phyloP scores from a whole-genome alignment of 23 tunicate species.

The Halocynthia roretzi region DNA sequence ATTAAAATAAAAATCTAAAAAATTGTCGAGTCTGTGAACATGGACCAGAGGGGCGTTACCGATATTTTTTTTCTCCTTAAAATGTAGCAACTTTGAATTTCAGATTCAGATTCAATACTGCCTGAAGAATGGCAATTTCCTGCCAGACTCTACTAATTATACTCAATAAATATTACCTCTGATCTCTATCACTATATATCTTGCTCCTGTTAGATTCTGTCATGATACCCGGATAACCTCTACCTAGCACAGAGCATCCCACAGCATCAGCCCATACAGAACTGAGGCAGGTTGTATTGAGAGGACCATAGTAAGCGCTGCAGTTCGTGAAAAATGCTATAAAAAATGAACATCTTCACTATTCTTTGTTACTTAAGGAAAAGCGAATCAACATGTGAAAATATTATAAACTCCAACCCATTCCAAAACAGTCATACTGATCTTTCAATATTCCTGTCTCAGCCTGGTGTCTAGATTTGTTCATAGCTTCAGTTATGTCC shows the following conservation, averaged over 20 bases:
- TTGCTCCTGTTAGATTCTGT: background rate
- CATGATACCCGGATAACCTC: constrained; percentile 6
- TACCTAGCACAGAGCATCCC: background rate
- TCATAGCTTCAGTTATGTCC: constrained; percentile 16
- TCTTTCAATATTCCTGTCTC: background rate
- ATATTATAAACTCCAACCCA: background rate
- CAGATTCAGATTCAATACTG: too few relatives aligned
- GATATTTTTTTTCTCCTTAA: too few relatives aligned
- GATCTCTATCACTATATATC: background rate
- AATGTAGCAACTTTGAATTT: too few relatives aligned
- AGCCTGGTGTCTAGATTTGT: constrained; percentile 10
- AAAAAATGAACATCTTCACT: background rate
- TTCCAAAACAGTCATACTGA: constrained; percentile 19
- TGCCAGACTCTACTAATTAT: too few relatives aligned
- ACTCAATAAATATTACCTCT: background rate
- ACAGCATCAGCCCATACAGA: constrained; percentile 9
- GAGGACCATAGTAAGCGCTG: constrained; percentile 11
- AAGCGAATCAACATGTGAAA: background rate
- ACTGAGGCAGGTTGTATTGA: background rate
- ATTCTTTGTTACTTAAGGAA: background rate
- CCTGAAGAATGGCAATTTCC: too few relatives aligned
- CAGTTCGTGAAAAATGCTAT: constrained; percentile 4
- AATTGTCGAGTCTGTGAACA: too few relatives aligned
- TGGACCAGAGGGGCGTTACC: too few relatives aligned
- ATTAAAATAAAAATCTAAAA: too few relatives aligned